Percentiles rank a stretch among this genome's conserved stretches.
Evolutionary conservation across 2,113 vertebrate species (phyloP).

Genomic region (Merops nubicus): DNA sequence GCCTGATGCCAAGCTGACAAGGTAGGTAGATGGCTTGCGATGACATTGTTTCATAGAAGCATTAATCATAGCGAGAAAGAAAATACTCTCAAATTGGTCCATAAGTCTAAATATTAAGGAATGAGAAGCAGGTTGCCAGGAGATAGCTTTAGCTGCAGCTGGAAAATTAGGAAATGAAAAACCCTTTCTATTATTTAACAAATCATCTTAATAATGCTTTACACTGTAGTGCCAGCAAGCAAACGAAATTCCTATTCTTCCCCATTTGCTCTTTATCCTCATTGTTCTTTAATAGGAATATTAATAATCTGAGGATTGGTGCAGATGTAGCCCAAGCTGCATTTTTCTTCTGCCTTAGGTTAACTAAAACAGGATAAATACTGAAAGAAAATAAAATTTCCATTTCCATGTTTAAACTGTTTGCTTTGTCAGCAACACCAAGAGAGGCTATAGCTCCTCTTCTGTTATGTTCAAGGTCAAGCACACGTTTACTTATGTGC

Average conservation of each 20-base stretch:
- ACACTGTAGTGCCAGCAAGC: slow-evolving; percentile 7
- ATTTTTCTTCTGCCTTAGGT: not conserved
- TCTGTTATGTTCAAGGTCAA: not conserved
- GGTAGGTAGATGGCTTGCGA: slow-evolving; percentile 84
- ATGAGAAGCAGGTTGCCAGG: slow-evolving; percentile 59
- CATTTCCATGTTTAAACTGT: not conserved
- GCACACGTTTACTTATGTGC: not conserved
- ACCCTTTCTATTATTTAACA: slow-evolving; percentile 81
- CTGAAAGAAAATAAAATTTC: not conserved
- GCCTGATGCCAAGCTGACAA: slow-evolving; percentile 78
- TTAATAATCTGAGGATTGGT: not conserved
- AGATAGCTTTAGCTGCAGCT: slow-evolving; percentile 66
- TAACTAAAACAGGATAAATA: not conserved
- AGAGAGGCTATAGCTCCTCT: not conserved
- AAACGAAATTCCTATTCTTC: not conserved
- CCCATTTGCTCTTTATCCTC: slow-evolving; percentile 33
- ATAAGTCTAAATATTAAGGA: slow-evolving; percentile 89
- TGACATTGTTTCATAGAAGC: slow-evolving; percentile 85
- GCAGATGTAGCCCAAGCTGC: not conserved
- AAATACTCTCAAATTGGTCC: slow-evolving; percentile 88
- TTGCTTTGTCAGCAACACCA: not conserved
- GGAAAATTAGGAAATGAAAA: slow-evolving; percentile 76
- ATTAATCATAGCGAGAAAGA: slow-evolving; percentile 89
- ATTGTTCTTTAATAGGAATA: slow-evolving; percentile 40
- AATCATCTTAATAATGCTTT: slow-evolving; percentile 74